phyloP scores from a whole-genome alignment of 1,140 invertebrate genomes.

The Ptiloglossa arizonensis region DNA sequence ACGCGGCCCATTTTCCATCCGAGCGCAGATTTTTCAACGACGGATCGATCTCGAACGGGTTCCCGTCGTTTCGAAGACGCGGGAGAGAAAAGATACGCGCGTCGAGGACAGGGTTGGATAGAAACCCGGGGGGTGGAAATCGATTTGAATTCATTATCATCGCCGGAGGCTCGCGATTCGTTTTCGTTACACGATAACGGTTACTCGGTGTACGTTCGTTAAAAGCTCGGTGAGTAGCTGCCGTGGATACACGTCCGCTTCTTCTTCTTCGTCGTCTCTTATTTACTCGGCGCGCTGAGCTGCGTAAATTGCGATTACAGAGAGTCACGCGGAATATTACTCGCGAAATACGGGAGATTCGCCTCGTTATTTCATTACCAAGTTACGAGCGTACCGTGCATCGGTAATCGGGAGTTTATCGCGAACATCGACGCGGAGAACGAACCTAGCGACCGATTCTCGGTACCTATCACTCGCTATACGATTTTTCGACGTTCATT shows the following conservation, averaged over 20 bases:
- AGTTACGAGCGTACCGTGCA: background rate
- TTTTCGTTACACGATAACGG: constrained; percentile 6
- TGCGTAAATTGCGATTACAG: constrained; percentile 31
- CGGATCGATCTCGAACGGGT: background rate
- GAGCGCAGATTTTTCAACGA: too few species aligned
- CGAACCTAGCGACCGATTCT: too few species aligned
- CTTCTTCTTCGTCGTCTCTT: background rate
- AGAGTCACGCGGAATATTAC: constrained; percentile 7
- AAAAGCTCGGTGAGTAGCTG: background rate
- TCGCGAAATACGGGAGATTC: constrained; percentile 3
- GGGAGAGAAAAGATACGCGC: background rate
- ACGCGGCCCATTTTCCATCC: background rate
- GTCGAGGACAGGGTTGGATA: background rate
- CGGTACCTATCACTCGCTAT: too few species aligned
- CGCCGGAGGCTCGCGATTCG: background rate
- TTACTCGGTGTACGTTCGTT: background rate
- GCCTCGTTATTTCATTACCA: background rate
- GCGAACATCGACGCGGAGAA: background rate
- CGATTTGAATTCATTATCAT: constrained; percentile 41
- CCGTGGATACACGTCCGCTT: too few species aligned
- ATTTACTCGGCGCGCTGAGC: background rate
- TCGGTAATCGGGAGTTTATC: background rate
- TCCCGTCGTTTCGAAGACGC: background rate
- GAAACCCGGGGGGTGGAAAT: background rate
- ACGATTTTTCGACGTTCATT: too few species aligned